phyloP scores from a whole-genome alignment of 2,888 invertebrate species.

The Eurytoma californica region DNA sequence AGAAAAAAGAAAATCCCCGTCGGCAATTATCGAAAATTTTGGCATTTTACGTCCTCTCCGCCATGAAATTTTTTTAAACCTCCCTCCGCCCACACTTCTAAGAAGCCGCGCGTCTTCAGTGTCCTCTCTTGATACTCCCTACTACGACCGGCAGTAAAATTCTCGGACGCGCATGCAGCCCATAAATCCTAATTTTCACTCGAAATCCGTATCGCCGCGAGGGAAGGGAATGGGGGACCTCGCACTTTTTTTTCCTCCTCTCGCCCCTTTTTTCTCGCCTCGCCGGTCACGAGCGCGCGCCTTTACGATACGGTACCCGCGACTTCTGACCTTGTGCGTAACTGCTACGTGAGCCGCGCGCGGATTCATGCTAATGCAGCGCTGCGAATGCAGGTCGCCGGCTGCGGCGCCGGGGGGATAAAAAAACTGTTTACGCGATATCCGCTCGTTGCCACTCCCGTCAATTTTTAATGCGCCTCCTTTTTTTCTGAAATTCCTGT shows the following conservation, averaged over 20 bases:
- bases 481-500: conserved; percentile 12
- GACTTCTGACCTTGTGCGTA: conserved; percentile 37
- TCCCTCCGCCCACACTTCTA: conserved; percentile 11
- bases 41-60: conserved; percentile 12
- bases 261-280: conserved; percentile 1
- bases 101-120: conserved; percentile 31
- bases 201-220: conserved; percentile 37
- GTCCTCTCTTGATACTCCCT: conserved; percentile 11
- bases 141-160: conserved; percentile 36
- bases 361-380: conserved; percentile 4
- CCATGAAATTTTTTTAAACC: conserved; percentile 33
- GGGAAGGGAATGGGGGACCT: not conserved
- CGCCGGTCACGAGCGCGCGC: not conserved
- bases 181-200: conserved; percentile 46
- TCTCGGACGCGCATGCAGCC: conserved; percentile 4
- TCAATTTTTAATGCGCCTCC: conserved; percentile 12
- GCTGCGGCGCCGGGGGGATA: not conserved
- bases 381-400: conserved; percentile 26
- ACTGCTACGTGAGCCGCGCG: not conserved
- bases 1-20: conserved; percentile 1
- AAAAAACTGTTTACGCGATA: conserved; percentile 16
- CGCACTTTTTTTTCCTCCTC: not conserved
- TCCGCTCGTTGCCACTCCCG: conserved; percentile 36
- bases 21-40: conserved; percentile 29
- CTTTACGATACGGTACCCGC: not conserved